Base-by-base conservation (phyloP, 2,888 invertebrate species). In the Noctuana brunneofusca region DNA sequence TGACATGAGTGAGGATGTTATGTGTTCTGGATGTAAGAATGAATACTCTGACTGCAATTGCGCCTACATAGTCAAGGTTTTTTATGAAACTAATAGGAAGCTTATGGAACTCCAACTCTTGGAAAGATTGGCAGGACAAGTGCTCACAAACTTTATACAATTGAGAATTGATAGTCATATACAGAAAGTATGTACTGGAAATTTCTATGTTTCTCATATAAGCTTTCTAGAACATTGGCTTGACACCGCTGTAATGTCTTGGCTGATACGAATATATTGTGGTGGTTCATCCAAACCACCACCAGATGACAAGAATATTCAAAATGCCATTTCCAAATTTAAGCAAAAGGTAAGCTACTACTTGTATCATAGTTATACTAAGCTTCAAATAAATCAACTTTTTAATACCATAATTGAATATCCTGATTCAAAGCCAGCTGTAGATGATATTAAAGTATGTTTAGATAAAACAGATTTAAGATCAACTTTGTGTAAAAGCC, bases 341-440 rank as follows among this genome's bases (percentile, higher is more conserved):
- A 94, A 95, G 75, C 94, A 95, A 63, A 96, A 96, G 78, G 87
- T 98, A 16, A 93, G 93, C 24, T 96, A 97, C 79, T 96, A 95
- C 80, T 89, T 98, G 67, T 97, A 96, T 78, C 97, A 98, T 80
- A 96, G 96, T 30, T 98, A 97, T 75, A 97, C 97, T 6, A 95
- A 95, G 81, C 93, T 96, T 56, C 94, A 98, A 71, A 98, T 98
- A 68, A 96, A 97, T 71, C 97, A 99, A 80, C 93, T 99, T 57
- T 99, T 99, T 80, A 97, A 97, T 76, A 98, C 99, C 64, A 97
- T 99, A 60, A 98, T 99, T 94, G 98, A 98, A 83, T 99, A 96
- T 89, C 99, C 99, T 0, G 98, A 99, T 72, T 98, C 98, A 0
- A 95, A 96, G 75, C 97, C 98, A 16, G 97, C 98, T 1, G 93